Conservation (phyloP, 2,113 vertebrate genomes). For the Rhynchomys soricoides region DNA sequence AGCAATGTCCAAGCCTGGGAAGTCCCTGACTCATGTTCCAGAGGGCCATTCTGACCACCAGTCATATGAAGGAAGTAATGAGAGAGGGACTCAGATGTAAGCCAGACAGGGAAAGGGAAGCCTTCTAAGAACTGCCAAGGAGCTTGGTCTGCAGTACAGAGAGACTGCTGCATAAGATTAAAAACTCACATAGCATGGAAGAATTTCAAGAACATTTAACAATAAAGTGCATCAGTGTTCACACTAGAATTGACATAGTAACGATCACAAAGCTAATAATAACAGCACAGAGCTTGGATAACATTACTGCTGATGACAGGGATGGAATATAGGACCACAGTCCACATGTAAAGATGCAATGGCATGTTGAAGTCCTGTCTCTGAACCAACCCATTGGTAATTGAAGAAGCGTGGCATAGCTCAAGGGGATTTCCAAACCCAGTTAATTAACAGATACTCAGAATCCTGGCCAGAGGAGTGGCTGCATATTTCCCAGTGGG, state of each 20-base stretch:
- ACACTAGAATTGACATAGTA: not conserved
- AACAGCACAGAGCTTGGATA: not conserved
- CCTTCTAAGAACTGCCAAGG: not conserved
- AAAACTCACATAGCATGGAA: not conserved
- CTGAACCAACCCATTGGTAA: not conserved
- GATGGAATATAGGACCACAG: not conserved
- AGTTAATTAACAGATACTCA: not conserved
- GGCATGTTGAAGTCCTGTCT: no score
- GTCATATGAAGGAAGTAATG: fast-evolving
- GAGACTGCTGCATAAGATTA: not conserved
- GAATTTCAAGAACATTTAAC: not conserved
- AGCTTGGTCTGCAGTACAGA: not conserved
- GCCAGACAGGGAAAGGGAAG: not conserved
- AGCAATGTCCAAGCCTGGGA: fast-evolving
- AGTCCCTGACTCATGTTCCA: not conserved
- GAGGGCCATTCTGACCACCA: fast-evolving
- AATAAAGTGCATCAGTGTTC: not conserved
- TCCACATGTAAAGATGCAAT: not conserved
- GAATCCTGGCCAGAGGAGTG: not conserved
- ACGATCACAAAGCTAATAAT: not conserved
- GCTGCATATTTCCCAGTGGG: not conserved
- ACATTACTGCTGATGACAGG: not conserved
- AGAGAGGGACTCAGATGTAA: not conserved
- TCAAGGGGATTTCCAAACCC: not conserved
- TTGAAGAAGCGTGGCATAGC: not conserved